Evolutionary conservation across 2,797 vertebrate genomes (phyloP).

Genomic region (Astyanax mexicanus): DNA sequence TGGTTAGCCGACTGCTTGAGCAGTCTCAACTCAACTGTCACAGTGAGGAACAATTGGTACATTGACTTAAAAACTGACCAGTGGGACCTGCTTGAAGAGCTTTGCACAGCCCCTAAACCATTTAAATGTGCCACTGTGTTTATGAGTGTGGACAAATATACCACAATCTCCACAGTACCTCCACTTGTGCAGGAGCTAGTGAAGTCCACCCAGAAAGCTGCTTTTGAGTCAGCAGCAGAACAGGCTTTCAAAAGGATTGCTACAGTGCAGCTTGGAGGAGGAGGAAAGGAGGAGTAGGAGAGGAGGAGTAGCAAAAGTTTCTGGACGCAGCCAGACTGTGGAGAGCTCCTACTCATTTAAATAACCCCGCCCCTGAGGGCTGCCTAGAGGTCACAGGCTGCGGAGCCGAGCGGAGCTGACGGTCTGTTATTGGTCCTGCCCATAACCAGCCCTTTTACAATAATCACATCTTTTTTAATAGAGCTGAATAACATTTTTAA

Average conservation of each 20-base stretch:
- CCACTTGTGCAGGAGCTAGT: slow-evolving; percentile 47
- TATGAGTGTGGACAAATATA: slow-evolving; percentile 41
- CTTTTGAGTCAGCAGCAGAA: slow-evolving; percentile 29
- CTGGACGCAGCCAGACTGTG: too few relatives aligned
- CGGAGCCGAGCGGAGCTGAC: too few relatives aligned
- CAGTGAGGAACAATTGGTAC: slow-evolving; percentile 34
- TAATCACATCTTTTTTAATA: too few relatives aligned
- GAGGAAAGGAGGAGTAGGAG: too few relatives aligned
- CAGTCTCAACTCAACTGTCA: slow-evolving; percentile 47
- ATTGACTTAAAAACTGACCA: slow-evolving; percentile 51
- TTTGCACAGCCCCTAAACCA: slow-evolving; percentile 34
- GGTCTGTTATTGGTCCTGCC: too few relatives aligned
- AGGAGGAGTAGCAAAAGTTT: too few relatives aligned
- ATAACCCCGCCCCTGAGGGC: too few relatives aligned
- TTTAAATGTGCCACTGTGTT: slow-evolving; percentile 47
- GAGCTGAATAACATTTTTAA: too few relatives aligned
- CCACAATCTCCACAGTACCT: slow-evolving; percentile 42
- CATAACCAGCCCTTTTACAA: too few relatives aligned
- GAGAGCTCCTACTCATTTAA: too few relatives aligned
- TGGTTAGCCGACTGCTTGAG: slow-evolving; percentile 39
- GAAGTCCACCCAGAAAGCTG: slow-evolving; percentile 40
- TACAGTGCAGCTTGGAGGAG: too few relatives aligned
- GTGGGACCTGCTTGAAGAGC: slow-evolving; percentile 49
- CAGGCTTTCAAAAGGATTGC: slow-evolving; percentile 23
- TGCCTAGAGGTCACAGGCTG: too few relatives aligned